These are phyloP conservation scores for Procavia capensis DNA, from an alignment of 2,113 vertebrate genomes.

Conservation along the genomic window DNA sequence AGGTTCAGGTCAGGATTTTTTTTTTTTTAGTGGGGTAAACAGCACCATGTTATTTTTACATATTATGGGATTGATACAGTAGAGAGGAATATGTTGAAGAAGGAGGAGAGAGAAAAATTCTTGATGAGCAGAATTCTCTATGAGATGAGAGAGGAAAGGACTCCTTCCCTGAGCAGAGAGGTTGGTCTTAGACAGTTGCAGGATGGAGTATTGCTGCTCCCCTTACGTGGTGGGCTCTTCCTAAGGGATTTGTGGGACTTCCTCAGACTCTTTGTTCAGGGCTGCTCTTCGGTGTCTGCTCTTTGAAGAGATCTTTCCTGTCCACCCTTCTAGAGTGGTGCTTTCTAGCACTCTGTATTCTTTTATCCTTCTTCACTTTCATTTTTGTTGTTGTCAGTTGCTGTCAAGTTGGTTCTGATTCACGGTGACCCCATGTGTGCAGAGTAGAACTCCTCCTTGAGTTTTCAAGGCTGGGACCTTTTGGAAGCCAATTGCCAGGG, in stretches of 20 bases:
- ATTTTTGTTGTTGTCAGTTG: not conserved
- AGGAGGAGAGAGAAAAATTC: not conserved
- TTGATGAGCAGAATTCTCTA: not conserved
- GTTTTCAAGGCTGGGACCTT: not conserved
- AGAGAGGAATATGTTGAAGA: not conserved
- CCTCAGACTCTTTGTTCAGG: not conserved
- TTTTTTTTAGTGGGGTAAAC: not conserved
- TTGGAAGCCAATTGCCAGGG: not conserved
- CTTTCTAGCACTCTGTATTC: not conserved
- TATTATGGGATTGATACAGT: not conserved
- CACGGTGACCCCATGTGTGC: not conserved
- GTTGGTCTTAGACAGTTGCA: not conserved
- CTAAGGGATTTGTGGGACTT: rapidly evolving
- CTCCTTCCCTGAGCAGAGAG: not conserved
- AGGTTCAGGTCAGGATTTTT: not conserved
- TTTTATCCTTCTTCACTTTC: not conserved
- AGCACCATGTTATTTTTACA: not conserved
- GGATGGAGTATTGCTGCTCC: not conserved
- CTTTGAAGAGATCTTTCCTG: not conserved
- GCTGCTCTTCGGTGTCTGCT: not conserved
- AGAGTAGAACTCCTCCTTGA: not conserved
- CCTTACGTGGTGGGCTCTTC: not conserved
- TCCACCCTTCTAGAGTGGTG: not conserved
- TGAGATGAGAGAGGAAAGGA: not conserved
- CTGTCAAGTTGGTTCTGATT: not conserved